These are phyloP conservation scores for Brienomyrus brachyistius DNA, from an alignment of 2,113 vertebrate genomes.

Conservation along the genomic window DNA sequence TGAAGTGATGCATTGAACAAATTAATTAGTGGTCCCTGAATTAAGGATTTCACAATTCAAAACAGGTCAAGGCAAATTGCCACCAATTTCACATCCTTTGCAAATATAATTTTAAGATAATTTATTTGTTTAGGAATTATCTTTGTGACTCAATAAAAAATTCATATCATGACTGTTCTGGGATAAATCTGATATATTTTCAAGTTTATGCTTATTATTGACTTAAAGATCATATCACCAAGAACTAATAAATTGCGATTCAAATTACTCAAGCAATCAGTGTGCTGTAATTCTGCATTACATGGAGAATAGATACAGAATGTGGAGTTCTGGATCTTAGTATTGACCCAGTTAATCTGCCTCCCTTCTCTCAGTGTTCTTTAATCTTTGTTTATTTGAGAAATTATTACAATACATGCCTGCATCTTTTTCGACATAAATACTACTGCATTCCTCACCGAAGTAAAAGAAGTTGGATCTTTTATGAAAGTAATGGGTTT, in stretches of 20 bases:
- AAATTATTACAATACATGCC: background rate
- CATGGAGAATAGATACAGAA: background rate
- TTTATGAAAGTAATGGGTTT: slow-evolving; percentile 1
- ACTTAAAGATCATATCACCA: background rate
- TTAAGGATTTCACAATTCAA: background rate
- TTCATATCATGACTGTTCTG: background rate
- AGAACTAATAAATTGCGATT: background rate
- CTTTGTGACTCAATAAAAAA: background rate
- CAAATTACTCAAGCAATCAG: background rate
- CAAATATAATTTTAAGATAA: background rate
- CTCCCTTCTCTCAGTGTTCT: background rate
- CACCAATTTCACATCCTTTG: background rate
- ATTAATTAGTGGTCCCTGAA: background rate
- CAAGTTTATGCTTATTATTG: background rate
- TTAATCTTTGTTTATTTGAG: background rate
- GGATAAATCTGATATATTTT: background rate
- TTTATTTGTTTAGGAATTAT: background rate
- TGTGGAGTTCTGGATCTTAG: background rate
- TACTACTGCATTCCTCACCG: background rate
- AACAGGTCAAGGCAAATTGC: background rate
- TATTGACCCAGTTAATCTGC: background rate
- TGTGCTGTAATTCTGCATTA: background rate
- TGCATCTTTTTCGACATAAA: background rate
- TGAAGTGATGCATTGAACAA: background rate
- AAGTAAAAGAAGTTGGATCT: slow-evolving; percentile 2